Evolutionary conservation across 2,888 invertebrate genomes (phyloP), one percentile per base, ranked within the genome.

Genomic region (Iselma pallidipennis): DNA sequence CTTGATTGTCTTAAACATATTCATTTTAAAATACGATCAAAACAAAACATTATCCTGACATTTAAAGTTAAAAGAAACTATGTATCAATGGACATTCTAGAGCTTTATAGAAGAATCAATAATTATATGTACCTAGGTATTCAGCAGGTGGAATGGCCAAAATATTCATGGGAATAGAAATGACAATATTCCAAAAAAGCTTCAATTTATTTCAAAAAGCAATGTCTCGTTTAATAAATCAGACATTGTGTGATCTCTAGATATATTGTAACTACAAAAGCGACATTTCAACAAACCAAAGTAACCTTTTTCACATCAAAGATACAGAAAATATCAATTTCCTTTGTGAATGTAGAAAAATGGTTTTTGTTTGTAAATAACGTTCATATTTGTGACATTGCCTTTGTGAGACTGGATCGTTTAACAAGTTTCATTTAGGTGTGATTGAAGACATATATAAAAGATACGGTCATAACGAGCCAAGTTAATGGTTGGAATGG

Each of bases 241-340:
- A 45, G 26, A 37, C 28, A 48, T 52, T 53, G 61, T 57, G 61
- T 57, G 61, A 61, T 54, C 57, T 57, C 56, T 61, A 49, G 54
- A 61, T 57, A 61, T 53, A 61, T 61, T 53, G 54, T 57, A 45
- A 54, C 48, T 53, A 57, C 61, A 57, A 59, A 59, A 57, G 53
- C 49, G 55, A 58, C 45, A 57, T 57, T 61, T 56, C 48, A 51
- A 62, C 58, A 55, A 62, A 54, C 53, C 54, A 57, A 53, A 53
- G 50, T 57, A 57, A 57, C 53, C 57, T 60, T 49, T 55, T 45
- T 29, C 51, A 55, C 65, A 66, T 66, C 68, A 68, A 68, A 65
- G 65, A 59, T 62, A 58, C 61, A 57, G 63, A 63, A 69, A 69
- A 66, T 69, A 63, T 69, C 69, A 66, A 67, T 67, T 69, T 66